phyloP scores from a whole-genome alignment of 2,113 vertebrate genomes.

The Triplophysa rosa region DNA sequence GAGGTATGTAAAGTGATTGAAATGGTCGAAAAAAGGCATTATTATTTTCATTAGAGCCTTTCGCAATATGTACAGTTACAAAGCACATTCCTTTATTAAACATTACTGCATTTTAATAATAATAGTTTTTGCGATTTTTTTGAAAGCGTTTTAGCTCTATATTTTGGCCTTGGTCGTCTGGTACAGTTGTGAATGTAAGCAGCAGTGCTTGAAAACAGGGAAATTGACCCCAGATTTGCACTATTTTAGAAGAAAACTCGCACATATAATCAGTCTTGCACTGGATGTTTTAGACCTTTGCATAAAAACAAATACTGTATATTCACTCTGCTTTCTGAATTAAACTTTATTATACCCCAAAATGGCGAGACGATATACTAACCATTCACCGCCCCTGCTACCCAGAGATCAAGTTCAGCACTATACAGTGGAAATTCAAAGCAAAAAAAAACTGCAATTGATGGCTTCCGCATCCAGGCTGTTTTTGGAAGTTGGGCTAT shows the following conservation, averaged over 20 bases:
- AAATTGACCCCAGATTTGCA: neutral
- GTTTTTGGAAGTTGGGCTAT: conserved; percentile 57
- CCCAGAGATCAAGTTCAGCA: conserved; percentile 33
- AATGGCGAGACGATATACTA: conserved; percentile 29
- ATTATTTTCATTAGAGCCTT: too few species aligned
- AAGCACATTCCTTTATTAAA: too few species aligned
- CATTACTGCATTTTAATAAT: too few species aligned
- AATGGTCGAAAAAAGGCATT: too few species aligned
- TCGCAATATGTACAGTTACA: too few species aligned
- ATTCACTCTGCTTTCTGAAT: conserved; percentile 27
- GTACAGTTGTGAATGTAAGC: neutral
- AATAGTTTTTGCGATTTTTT: neutral
- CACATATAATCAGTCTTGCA: conserved; percentile 27
- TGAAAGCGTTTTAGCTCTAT: neutral
- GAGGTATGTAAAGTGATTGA: neutral
- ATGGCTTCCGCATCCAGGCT: conserved; percentile 68
- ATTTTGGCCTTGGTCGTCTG: neutral
- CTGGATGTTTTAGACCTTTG: conserved; percentile 16
- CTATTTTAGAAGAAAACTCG: conserved; percentile 29
- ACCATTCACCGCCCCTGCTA: conserved; percentile 20
- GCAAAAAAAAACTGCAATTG: conserved; percentile 71
- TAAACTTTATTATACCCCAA: conserved; percentile 6
- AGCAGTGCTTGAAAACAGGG: conserved; percentile 1
- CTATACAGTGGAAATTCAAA: conserved; percentile 55
- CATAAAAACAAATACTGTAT: conserved; percentile 34